phyloP scores from a whole-genome alignment of 1,140 invertebrate species.

The Drosophila nebulosa region DNA sequence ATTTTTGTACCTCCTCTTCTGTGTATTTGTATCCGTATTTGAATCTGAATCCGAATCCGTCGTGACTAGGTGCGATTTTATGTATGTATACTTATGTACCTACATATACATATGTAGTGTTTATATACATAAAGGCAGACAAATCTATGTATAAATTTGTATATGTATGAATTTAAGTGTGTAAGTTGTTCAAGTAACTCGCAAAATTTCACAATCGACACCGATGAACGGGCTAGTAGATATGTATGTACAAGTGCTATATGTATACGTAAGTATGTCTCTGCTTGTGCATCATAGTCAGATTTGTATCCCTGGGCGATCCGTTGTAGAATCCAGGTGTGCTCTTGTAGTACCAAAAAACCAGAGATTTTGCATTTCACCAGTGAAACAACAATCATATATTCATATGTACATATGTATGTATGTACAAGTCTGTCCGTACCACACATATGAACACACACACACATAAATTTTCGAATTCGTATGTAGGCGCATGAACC shows the following conservation, averaged over 20 bases:
- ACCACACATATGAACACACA: neutral
- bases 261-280: neutral
- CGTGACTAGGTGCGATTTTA: constrained; percentile 5
- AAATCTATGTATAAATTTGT: neutral
- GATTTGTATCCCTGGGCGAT: constrained; percentile 1
- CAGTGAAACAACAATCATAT: constrained; percentile 12
- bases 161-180: neutral
- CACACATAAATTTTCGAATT: neutral
- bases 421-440: neutral
- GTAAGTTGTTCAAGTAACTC: neutral
- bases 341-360: neutral
- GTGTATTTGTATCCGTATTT: constrained; percentile 3
- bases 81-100: neutral
- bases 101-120: neutral
- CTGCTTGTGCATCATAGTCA: neutral
- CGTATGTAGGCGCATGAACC: constrained; percentile 22
- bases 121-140: neutral
- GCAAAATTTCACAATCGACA: constrained; percentile 4
- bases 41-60: constrained; percentile 9
- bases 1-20: constrained; percentile 7
- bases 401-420: neutral
- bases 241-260: neutral
- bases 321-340: neutral
- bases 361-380: constrained; percentile 9
- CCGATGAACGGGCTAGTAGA: neutral